phyloP scores from a whole-genome alignment of 2,888 invertebrate genomes.

The Drosophila setosimentum region DNA sequence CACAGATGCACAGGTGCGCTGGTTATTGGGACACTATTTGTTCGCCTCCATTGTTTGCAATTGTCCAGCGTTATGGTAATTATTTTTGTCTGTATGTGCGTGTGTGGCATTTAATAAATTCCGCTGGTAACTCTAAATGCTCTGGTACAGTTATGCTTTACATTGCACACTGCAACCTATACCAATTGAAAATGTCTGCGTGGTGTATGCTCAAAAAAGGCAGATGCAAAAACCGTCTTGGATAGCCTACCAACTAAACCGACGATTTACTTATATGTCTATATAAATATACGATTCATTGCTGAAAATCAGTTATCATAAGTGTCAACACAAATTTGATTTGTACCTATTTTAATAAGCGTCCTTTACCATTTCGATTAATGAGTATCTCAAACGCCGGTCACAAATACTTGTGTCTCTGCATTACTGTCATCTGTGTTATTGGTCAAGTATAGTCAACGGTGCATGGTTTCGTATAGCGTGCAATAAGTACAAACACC shows the following conservation, averaged over 20 bases:
- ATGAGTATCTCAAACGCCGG: neutral
- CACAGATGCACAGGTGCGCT: slow-evolving; percentile 49
- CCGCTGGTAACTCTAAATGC: slow-evolving; percentile 1
- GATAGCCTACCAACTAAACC: neutral
- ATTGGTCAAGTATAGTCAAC: slow-evolving; percentile 8
- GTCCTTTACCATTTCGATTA: no score
- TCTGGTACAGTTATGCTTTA: slow-evolving; percentile 7
- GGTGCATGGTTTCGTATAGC: neutral
- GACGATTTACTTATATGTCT: neutral
- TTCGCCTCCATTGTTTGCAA: slow-evolving; percentile 37
- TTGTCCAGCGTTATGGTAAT: slow-evolving; percentile 49
- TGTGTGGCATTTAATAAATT: slow-evolving; percentile 68
- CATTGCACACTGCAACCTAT: neutral
- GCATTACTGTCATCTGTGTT: neutral
- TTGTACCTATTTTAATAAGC: neutral
- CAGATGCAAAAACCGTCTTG: neutral
- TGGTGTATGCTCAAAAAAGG: neutral
- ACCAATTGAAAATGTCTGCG: neutral
- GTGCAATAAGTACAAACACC: slow-evolving; percentile 28
- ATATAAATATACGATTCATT: neutral
- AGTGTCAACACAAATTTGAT: neutral
- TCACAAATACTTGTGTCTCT: neutral
- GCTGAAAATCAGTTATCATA: neutral
- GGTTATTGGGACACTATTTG: slow-evolving; percentile 30
- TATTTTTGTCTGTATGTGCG: slow-evolving; percentile 53